These are phyloP conservation scores for Dasypolia templi DNA, from an alignment of 2,888 invertebrate genomes.

Conservation along the genomic window DNA sequence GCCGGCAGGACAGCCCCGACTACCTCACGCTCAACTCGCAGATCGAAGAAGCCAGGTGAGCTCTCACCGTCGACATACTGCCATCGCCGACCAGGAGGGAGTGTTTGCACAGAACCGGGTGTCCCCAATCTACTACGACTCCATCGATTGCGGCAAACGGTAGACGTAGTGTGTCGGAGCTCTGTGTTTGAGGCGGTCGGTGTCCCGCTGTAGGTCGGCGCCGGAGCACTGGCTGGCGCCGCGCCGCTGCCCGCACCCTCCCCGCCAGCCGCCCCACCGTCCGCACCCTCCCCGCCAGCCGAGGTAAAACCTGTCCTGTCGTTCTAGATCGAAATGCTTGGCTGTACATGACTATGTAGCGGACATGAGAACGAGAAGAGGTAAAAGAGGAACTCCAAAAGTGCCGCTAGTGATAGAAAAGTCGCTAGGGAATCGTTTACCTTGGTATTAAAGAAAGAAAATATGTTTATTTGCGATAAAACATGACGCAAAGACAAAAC, in stretches of 20 bases:
- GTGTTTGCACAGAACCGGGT: no score
- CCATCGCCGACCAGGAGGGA: background rate
- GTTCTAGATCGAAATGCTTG: background rate
- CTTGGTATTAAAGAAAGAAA: background rate
- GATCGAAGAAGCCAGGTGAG: constrained; percentile 94
- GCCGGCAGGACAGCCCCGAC: constrained; percentile 92
- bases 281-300: constrained; percentile 19
- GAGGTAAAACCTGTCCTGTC: background rate
- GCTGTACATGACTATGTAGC: background rate
- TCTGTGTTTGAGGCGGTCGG: constrained; percentile 22
- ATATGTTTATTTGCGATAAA: background rate
- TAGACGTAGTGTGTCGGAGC: constrained; percentile 13
- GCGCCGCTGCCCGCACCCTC: constrained; percentile 23
- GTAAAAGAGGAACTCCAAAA: background rate
- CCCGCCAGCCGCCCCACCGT: constrained; percentile 19
- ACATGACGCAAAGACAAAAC: background rate
- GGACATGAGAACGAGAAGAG: background rate
- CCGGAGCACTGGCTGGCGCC: constrained; percentile 43
- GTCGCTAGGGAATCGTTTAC: no score
- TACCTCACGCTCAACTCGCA: constrained; percentile 93
- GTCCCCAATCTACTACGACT: background rate
- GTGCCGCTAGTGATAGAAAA: background rate
- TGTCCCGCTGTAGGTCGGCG: constrained; percentile 29
- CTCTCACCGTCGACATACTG: constrained; percentile 21
- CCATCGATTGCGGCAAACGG: background rate